phyloP scores from a whole-genome alignment of 1,140 invertebrate genomes.

The Drosophila pandora region DNA sequence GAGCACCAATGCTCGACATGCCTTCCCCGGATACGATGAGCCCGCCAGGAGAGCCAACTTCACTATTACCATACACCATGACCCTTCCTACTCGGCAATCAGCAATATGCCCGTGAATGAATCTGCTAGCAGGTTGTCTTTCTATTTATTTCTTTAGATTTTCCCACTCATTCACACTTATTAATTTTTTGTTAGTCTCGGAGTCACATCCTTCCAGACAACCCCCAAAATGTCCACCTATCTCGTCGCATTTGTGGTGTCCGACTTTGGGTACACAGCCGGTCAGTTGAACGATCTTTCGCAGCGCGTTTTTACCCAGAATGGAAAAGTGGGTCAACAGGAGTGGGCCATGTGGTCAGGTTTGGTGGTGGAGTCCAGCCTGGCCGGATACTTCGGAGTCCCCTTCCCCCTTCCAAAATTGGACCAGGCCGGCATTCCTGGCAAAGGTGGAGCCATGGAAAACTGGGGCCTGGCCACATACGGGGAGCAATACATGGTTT shows the following conservation, averaged over 20 bases:
- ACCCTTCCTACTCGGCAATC: conserved; percentile 86
- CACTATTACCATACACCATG: conserved; percentile 87
- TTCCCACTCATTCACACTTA: too few relatives aligned
- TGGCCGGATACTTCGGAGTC: conserved; percentile 58
- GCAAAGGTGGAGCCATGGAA: conserved; percentile 71
- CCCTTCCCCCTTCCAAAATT: conserved; percentile 64
- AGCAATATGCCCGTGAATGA: conserved; percentile 89
- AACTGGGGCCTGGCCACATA: conserved; percentile 80
- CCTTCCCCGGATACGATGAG: conserved; percentile 96
- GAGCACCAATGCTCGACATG: conserved; percentile 90
- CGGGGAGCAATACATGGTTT: conserved; percentile 71
- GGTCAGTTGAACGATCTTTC: conserved; percentile 71
- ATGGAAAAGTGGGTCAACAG: conserved; percentile 57
- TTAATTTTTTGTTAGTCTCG: conserved; percentile 13
- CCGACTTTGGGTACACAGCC: conserved; percentile 85
- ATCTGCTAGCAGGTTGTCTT: conserved; percentile 28
- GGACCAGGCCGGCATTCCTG: conserved; percentile 71
- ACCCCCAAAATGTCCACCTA: conserved; percentile 87
- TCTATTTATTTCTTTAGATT: background rate
- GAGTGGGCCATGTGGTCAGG: conserved; percentile 60
- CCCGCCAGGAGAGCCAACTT: conserved; percentile 92
- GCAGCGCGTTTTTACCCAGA: conserved; percentile 65
- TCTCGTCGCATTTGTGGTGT: conserved; percentile 90
- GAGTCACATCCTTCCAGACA: conserved; percentile 60
- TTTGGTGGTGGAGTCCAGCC: conserved; percentile 54